A percentile compares a stretch with the other conserved stretches of the same genome.
These are phyloP conservation scores for Slavum lentiscoides DNA, from an alignment of 2,888 invertebrate genomes.

Conservation along the genomic window DNA sequence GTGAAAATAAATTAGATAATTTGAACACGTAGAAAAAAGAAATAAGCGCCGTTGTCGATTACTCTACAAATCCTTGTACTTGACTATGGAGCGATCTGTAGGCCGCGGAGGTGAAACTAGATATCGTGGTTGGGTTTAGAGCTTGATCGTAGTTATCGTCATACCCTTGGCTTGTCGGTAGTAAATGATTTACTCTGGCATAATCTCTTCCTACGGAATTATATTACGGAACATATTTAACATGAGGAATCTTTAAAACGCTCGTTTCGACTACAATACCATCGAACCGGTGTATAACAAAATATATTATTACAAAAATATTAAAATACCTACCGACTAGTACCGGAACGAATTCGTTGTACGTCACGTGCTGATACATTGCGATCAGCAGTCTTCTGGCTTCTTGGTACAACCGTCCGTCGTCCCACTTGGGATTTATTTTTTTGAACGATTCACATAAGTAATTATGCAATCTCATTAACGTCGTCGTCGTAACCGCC, in stretches of 20 bases:
- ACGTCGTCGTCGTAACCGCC: slow-evolving; percentile 71
- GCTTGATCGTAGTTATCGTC: slow-evolving; percentile 69
- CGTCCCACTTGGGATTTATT: slow-evolving; percentile 75
- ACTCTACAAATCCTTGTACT: slow-evolving; percentile 35
- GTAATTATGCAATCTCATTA: slow-evolving; percentile 79
- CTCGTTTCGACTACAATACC: no score
- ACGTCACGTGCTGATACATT: slow-evolving; percentile 75
- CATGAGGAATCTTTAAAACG: no score
- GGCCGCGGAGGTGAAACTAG: slow-evolving; percentile 72
- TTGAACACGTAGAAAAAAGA: not conserved
- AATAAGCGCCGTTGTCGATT: not conserved
- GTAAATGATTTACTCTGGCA: slow-evolving; percentile 36
- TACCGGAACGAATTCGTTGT: slow-evolving; percentile 77
- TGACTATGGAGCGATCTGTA: slow-evolving; percentile 72
- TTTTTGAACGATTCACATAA: slow-evolving; percentile 66
- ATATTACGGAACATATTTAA: no score
- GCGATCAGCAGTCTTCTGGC: slow-evolving; percentile 73
- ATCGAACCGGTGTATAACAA: no score
- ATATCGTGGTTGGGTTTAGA: slow-evolving; percentile 68
- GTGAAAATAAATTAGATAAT: not conserved
- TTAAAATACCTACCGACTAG: slow-evolving; percentile 66
- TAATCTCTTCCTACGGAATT: slow-evolving; percentile 39
- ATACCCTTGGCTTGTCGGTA: slow-evolving; percentile 60
- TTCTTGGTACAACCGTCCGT: slow-evolving; percentile 74
- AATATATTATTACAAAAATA: no score